Evolutionary conservation across 1,140 invertebrate genomes (phyloP), one percentile per base, ranked within the genome.

Genomic region (Penaeus vannamei): DNA sequence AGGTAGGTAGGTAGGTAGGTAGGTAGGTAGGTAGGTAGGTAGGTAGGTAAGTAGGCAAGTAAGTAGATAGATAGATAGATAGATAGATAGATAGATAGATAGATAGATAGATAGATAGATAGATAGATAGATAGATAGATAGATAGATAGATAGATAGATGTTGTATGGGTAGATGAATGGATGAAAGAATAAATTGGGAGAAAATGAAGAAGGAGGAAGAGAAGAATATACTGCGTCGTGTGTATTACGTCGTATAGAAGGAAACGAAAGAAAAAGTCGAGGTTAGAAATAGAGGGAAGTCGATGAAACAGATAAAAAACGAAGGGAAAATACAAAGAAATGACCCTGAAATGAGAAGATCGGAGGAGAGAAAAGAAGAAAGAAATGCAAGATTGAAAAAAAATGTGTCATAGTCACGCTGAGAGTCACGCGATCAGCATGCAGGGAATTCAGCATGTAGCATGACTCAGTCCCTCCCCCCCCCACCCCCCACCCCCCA

Each of bases 31-130:
- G 5, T 36, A 36, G 36, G 5, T 36, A 5, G 36, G 5, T 36
- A 36, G 69, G 29, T 26, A 72, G 69, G 29, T 17, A 72, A 2
- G 29, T 4, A 29, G 69, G n/a, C n/a, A n/a, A n/a, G 8, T 19
- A 72, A 12, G 29, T 53, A 53, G 46, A 36, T 36, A 5, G 36
- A 36, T 36, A 5, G 36, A 2, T 36, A 36, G 36, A 36, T 36
- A 36, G 69, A 72, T 26, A n/a, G 66, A 69, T n/a, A 69, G 22
- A 69, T n/a, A 69, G 66, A 69, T n/a, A 69, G 22, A 69, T n/a
- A 69, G 5, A 36, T 36, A 36, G 36, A 2, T 36, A 36, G 36
- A 36, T 36, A 36, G 36, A 36, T 36, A 5, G 36, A 36, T 36
- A 36, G 69, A 72, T 26, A 72, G 69, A 72, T 17, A 72, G 23